Base-by-base conservation (phyloP, 2,888 invertebrate genomes). In the Drosophila fulvimacula region DNA sequence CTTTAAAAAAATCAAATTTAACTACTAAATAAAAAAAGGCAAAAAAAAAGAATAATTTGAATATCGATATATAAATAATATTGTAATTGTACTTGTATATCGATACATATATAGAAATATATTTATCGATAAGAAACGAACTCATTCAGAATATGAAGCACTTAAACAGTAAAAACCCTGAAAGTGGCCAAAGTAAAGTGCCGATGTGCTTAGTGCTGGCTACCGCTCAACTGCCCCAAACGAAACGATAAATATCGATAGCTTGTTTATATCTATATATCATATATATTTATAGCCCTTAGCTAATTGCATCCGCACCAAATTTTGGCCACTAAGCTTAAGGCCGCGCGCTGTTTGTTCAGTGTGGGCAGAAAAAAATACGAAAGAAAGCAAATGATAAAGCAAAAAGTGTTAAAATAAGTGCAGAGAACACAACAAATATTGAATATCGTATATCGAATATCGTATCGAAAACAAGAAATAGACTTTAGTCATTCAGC, bases 141-240 rank as follows among this genome's bases (percentile, higher is more conserved):
- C 89, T 87, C 87, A 84, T 89, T 89, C 89, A 86, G 86, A 89
- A 85, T 89, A 69, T 76, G 64, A 85, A 82, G 73, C 75, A 76
- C 79, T 69, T 64, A 65, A 64, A 42, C 30, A 62, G 53, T 19
- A 34, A 24, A 36, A 57, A 58, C 24, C 36, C 36, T 24, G 0
- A 6, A 64, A 69, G 80, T 82, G 76, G 77, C 63, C 69, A 81
- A 78, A 81, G 66, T 67, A 41, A 66, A 73, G 69, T 76, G 68
- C 49, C 59, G 65, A 59, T 81, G 83, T 61, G 53, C 42, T 69
- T 75, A 61, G 79, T 69, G 62, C 64, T 71, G 77, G 69, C 59
- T 27, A 64, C 51, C 36, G 42, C 27, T 51, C 42, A 49, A 64
- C 51, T 34, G 27, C 4, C 64, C 52, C 21, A 38, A 39, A 42